These are phyloP conservation scores for Dinoponera quadriceps DNA, from an alignment of 1,140 invertebrate species.

Conservation along the genomic window DNA sequence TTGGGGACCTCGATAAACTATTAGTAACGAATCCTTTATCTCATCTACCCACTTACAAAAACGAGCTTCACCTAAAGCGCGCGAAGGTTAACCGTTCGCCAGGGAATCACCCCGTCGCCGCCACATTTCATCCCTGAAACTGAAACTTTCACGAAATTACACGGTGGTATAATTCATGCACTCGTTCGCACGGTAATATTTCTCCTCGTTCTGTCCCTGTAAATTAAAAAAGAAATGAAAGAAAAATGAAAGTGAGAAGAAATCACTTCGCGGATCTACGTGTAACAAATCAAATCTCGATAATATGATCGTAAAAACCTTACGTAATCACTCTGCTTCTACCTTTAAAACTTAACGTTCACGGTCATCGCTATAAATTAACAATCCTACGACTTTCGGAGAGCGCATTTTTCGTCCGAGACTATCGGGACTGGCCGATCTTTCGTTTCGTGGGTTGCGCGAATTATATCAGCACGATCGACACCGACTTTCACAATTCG, in stretches of 20 bases:
- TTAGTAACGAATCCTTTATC: slow-evolving; percentile 23
- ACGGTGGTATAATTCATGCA: slow-evolving; percentile 14
- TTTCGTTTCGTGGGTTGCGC: neutral
- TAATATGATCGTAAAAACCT: slow-evolving; percentile 2
- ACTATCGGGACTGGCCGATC: neutral
- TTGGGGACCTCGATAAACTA: slow-evolving; percentile 16
- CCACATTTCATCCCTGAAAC: neutral
- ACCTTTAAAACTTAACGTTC: slow-evolving; percentile 7
- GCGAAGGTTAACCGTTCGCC: slow-evolving; percentile 8
- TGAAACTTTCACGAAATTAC: slow-evolving; percentile 22
- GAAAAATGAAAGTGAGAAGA: neutral
- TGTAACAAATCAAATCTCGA: neutral
- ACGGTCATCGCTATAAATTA: slow-evolving; percentile 23
- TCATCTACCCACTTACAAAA: slow-evolving; percentile 17
- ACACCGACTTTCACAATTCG: slow-evolving; percentile 32
- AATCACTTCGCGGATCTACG: neutral
- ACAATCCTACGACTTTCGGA: slow-evolving; percentile 29
- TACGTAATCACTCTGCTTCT: neutral
- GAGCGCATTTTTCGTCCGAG: neutral
- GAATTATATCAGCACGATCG: slow-evolving; percentile 54
- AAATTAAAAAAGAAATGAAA: slow-evolving; percentile 11
- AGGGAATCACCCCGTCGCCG: neutral
- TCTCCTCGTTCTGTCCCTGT: neutral
- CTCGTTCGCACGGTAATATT: slow-evolving; percentile 7
- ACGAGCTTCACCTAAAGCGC: neutral